These are phyloP conservation scores for Gonocerus acuteangulatus DNA, from an alignment of 2,888 invertebrate species.

Conservation along the genomic window DNA sequence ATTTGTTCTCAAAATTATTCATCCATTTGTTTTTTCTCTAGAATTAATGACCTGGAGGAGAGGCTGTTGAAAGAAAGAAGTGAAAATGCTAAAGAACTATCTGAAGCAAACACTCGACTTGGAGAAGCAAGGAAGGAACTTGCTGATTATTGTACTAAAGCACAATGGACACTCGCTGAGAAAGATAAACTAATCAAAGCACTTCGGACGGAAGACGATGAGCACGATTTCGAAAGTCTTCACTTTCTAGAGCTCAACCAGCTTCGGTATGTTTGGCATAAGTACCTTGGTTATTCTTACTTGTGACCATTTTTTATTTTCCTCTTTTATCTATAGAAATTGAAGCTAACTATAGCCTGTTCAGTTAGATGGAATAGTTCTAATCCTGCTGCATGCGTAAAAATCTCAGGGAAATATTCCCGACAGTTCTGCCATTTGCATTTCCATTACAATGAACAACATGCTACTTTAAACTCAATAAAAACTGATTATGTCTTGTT, in stretches of 20 bases:
- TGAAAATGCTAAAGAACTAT: conserved; percentile 28
- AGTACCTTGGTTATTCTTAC: conserved; percentile 42
- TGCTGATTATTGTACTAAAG: conserved; percentile 69
- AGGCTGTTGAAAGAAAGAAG: conserved; percentile 13
- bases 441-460: too few species aligned
- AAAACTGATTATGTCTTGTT: too few species aligned
- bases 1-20: too few species aligned
- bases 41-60: conserved; percentile 26
- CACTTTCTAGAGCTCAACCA: conserved; percentile 56
- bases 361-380: too few species aligned
- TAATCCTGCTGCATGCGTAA: too few species aligned
- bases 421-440: too few species aligned
- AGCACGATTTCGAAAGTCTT: conserved; percentile 41
- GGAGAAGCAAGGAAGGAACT: conserved; percentile 49
- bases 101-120: conserved; percentile 14
- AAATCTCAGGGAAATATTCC: too few species aligned
- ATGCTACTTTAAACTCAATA: too few species aligned
- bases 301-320: conserved; percentile 30
- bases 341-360: too few species aligned
- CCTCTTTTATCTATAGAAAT: too few species aligned
- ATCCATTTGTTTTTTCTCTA: background rate
- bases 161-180: conserved; percentile 64
- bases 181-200: conserved; percentile 66
- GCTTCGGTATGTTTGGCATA: conserved; percentile 48
- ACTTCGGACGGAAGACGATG: conserved; percentile 43